Evolutionary conservation across 2,797 vertebrate species (phyloP), one percentile per base, ranked within the genome.

Genomic region (Triplophysa yarkandensis): DNA sequence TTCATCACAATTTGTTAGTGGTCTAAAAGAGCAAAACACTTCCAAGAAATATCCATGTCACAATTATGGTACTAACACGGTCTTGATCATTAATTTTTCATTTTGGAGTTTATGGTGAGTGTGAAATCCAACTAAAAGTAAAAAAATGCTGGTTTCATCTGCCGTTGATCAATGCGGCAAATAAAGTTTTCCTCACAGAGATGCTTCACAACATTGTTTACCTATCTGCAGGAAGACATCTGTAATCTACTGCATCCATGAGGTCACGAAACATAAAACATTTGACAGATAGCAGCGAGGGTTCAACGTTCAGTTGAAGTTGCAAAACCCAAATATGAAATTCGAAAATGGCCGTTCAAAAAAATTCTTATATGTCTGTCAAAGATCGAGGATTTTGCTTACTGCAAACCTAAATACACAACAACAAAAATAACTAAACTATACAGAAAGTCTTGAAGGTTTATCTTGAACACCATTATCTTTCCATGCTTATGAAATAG

Each of bases 151-250:
- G 28, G 28, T 48, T n/a, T 61, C 14, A 34, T 34, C 4, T 17
- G 2, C 2, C 5, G 23, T 2, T 8, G 44, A 16, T 36, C 50
- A 25, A 21, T 23, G 48, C 19, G 21, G 32, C 55, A 48, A 34
- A 48, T 21, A 13, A 32, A 55, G 43, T n/a, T 16, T 2, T n/a
- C 34, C 44, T 46, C 14, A 2, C 11, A 21, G 14, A 11, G 6
- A 8, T 34, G 61, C 39, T 55, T 44, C 50, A 21, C 50, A 39
- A 54, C 6, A 8, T n/a, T 27, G 36, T 65, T 57, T 23, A n/a
- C 21, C 27, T 44, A 74, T 74, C 71, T 43, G 50, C 71, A 65
- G 25, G 61, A 73, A 74, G 34, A 21, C 1, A 27, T 3, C n/a
- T 25, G 60, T 64, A 55, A 74, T 74, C 71, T 55, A 52, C 27